These are phyloP conservation scores for Belgica antarctica DNA, from an alignment of 2,888 invertebrate genomes.

Conservation along the genomic window DNA sequence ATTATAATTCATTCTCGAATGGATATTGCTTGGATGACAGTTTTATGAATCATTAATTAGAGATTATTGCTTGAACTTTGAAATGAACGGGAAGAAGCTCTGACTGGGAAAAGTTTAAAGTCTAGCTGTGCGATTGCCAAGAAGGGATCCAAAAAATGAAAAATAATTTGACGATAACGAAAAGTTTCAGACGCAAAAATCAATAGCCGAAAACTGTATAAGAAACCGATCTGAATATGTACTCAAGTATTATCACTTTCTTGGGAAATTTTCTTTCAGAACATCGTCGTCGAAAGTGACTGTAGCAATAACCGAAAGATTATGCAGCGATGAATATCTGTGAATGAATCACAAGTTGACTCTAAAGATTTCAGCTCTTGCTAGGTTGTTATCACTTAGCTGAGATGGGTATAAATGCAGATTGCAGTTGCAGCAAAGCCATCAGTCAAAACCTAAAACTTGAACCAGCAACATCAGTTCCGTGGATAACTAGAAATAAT, in stretches of 20 bases:
- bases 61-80: conserved; percentile 36
- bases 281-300: not conserved
- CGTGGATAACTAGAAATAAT: not conserved
- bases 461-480: not conserved
- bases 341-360: conserved; percentile 24
- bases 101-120: conserved; percentile 26
- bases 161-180: not conserved
- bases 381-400: not conserved
- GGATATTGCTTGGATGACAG: conserved; percentile 13
- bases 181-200: not conserved
- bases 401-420: not conserved
- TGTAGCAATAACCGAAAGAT: conserved; percentile 18
- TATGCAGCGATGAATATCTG: not conserved
- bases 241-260: conserved; percentile 30
- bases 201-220: not conserved
- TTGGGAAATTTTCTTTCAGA: not conserved
- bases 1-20: conserved; percentile 23
- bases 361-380: not conserved
- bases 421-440: not conserved
- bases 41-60: conserved; percentile 40
- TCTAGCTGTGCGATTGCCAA: conserved; percentile 21
- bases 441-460: not conserved
- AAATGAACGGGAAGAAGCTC: too few relatives aligned
- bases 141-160: not conserved
- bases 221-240: conserved; percentile 30